These are phyloP conservation scores for Terebella lapidaria DNA, from an alignment of 2,888 invertebrate genomes.

Conservation along the genomic window DNA sequence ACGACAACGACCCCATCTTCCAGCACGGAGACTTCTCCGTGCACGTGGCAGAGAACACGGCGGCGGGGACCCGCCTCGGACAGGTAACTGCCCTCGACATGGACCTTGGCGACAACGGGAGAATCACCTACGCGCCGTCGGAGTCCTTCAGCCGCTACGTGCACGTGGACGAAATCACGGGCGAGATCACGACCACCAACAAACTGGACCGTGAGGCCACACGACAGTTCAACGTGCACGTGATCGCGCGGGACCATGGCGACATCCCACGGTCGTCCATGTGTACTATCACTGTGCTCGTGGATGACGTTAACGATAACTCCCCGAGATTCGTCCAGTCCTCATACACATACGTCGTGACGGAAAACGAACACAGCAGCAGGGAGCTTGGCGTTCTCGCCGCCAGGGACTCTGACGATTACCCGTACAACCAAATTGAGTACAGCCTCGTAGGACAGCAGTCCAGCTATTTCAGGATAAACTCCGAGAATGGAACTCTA, in stretches of 20 bases:
- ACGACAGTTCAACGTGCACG: conserved; percentile 25
- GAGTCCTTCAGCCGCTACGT: background rate
- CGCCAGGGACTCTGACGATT: conserved; percentile 15
- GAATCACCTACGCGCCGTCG: background rate
- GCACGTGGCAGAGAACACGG: background rate
- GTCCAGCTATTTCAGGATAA: conserved; percentile 9
- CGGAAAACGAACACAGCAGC: conserved; percentile 13
- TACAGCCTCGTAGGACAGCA: conserved; percentile 4
- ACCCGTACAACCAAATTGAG: conserved; percentile 15
- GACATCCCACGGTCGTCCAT: conserved; percentile 30
- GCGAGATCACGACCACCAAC: conserved; percentile 10
- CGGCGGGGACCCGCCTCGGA: background rate
- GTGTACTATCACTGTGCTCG: conserved; percentile 29
- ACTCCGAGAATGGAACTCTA: conserved; percentile 13
- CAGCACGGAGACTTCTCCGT: background rate
- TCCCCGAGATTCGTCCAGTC: conserved; percentile 13
- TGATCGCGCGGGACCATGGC: conserved; percentile 37
- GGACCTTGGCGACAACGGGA: background rate
- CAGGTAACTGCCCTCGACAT: background rate
- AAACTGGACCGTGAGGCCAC: conserved; percentile 15
- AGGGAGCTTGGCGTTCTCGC: conserved; percentile 12
- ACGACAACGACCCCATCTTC: background rate
- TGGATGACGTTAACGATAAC: conserved; percentile 30
- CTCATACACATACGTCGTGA: conserved; percentile 12
- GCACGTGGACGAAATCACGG: conserved; percentile 11